Evolutionary conservation across 2,888 invertebrate species (phyloP).

Genomic region (Heterodera filipjevi): DNA sequence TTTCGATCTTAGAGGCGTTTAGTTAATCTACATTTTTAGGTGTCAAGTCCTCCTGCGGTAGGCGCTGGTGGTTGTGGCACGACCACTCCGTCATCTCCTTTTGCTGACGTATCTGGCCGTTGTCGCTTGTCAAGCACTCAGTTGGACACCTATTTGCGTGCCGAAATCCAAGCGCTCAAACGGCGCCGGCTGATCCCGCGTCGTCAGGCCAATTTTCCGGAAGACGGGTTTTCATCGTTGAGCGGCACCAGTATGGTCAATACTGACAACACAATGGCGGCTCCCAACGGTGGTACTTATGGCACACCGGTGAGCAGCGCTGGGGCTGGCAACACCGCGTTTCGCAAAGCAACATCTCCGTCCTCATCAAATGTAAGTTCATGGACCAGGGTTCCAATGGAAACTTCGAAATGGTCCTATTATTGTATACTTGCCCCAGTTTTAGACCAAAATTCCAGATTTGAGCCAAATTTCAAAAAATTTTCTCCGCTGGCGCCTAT

Average conservation of each 20-base stretch:
- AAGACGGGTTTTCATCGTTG: background rate
- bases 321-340: constrained; percentile 27
- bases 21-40: background rate
- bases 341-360: constrained; percentile 46
- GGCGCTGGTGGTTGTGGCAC: background rate
- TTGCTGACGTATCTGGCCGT: constrained; percentile 42
- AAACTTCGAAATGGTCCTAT: too few species aligned
- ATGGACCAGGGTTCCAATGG: background rate
- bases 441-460: too few species aligned
- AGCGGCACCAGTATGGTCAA: background rate
- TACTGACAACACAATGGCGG: constrained; percentile 13
- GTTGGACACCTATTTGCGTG: constrained; percentile 58
- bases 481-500: too few species aligned
- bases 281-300: background rate
- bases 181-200: constrained; percentile 57
- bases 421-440: too few species aligned
- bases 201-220: constrained; percentile 32
- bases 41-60: background rate
- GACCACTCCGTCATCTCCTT: constrained; percentile 37
- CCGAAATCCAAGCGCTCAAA: constrained; percentile 55
- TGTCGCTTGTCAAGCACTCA: constrained; percentile 52
- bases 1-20: background rate
- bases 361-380: constrained; percentile 43
- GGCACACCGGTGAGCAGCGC: constrained; percentile 20
- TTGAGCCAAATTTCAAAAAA: too few species aligned